A percentile compares a stretch with the other conserved stretches of the same genome.
Conservation (phyloP, 2,888 invertebrate genomes). For the Gari tellinella region DNA sequence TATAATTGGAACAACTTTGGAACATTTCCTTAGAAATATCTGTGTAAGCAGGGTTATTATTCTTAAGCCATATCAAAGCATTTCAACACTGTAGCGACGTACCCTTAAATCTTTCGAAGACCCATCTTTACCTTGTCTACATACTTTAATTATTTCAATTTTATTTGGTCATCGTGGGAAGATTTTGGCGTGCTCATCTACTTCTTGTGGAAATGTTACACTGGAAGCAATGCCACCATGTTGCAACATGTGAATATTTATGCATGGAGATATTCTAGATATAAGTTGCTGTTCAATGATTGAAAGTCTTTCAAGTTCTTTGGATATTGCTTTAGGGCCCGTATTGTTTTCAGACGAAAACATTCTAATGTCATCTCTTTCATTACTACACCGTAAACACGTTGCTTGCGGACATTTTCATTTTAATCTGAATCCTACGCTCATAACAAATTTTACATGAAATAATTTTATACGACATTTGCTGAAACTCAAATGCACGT, state of each 20-base stretch:
- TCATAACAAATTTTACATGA: too few species aligned
- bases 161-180: constrained; percentile 40
- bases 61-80: constrained; percentile 51
- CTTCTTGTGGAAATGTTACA: constrained; percentile 33
- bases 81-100: constrained; percentile 29
- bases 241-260: constrained; percentile 49
- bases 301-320: constrained; percentile 15
- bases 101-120: constrained; percentile 52
- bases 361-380: constrained; percentile 37
- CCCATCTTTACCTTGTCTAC: constrained; percentile 52
- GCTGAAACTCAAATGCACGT: too few species aligned
- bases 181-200: constrained; percentile 25
- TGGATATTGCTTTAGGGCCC: constrained; percentile 22
- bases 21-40: constrained; percentile 31
- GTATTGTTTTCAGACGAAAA: too few species aligned
- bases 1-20: constrained; percentile 49
- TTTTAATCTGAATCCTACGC: too few species aligned
- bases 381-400: too few species aligned
- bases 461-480: constrained; percentile 37
- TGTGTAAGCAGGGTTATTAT: constrained; percentile 46
- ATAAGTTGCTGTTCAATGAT: constrained; percentile 52
- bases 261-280: constrained; percentile 27
- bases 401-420: too few species aligned
- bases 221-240: constrained; percentile 41
- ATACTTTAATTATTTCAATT: constrained; percentile 37